phyloP scores from a whole-genome alignment of 2,797 vertebrate genomes.

The Enteromius treurensis region DNA sequence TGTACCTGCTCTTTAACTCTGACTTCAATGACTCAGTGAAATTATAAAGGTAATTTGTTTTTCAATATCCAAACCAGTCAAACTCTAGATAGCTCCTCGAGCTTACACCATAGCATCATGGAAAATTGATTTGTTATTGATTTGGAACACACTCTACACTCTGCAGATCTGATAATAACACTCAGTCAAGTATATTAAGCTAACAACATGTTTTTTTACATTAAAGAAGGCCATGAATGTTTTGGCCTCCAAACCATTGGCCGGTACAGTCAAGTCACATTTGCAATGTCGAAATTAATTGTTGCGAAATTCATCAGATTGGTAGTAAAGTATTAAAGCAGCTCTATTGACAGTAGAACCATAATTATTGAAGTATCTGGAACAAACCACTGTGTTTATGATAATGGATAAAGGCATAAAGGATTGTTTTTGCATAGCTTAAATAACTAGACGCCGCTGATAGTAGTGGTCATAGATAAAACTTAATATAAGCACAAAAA shows the following conservation, averaged over 20 bases:
- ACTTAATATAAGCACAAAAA: neutral
- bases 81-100: neutral
- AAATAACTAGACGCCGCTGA: neutral
- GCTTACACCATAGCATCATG: neutral
- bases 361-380: neutral
- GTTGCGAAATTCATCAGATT: neutral
- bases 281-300: neutral
- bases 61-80: neutral
- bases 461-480: neutral
- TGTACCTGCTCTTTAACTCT: slow-evolving; percentile 7
- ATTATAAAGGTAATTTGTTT: neutral
- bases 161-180: neutral
- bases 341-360: neutral
- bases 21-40: neutral
- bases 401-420: neutral
- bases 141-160: neutral
- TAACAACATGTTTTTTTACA: neutral
- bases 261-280: neutral
- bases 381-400: neutral
- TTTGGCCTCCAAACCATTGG: neutral
- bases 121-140: neutral
- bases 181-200: neutral
- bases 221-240: neutral
- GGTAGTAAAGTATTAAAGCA: neutral
- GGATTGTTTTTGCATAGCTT: neutral